Evolutionary conservation across 2,113 vertebrate species (phyloP), one percentile per base, ranked within the genome.

Genomic region (Sylvilagus bachmani): DNA sequence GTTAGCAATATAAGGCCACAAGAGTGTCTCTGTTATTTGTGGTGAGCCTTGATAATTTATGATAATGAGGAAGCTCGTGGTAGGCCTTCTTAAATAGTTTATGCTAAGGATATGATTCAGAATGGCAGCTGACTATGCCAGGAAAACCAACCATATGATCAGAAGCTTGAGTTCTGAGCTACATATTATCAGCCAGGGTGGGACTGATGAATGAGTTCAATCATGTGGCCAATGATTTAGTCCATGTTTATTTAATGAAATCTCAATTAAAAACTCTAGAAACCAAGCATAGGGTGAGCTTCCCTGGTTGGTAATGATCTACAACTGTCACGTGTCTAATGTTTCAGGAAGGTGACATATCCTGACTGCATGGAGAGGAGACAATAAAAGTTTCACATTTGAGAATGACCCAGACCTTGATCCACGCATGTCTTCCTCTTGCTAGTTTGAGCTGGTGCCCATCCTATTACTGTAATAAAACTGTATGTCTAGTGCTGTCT

Each of bases 321-420:
- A 14, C 12, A 69, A 66, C 0, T 19, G 2, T 87, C 55, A 61
- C 1, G 58, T 6, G n/a, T 19, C 2, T 44, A 0, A 14, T 36
- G 19, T 19, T 53, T 73, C 3, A 8, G 66, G 29, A 74, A 31
- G 70, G 6, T 24, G 31, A 27, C 62, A 3, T 64, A 36, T 61
- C n/a, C 31, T 38, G 9, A 73, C 7, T 75, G 58, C 31, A 38
- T 0, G 4, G 11, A 51, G 36, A 71, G 27, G n/a, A 11, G 6
- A 79, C 29, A 89, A 73, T 0, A 4, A 6, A 70, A 75, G 22
- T 49, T 51, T n/a, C 44, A 61, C 6, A 25, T 29, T 0, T 69
- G 49, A 31, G 33, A 38, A 6, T 27, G 31, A 78, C 36, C 31
- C 49, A 79, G 31, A 67, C 19, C 21, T 70, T 0, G 7, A 8